phyloP scores from a whole-genome alignment of 2,888 invertebrate genomes.

The Agrotis puta region DNA sequence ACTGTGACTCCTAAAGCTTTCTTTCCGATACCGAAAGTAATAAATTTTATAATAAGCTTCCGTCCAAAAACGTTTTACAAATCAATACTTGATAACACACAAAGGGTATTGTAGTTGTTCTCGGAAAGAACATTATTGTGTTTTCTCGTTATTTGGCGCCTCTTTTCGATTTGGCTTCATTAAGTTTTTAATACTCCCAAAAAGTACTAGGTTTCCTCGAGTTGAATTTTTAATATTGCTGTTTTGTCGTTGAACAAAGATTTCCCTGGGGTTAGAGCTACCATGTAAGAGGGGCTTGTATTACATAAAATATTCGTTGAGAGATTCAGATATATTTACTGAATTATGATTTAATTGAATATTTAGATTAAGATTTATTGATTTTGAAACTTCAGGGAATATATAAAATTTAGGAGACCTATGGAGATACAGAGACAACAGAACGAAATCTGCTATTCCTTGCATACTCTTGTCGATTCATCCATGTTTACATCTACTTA shows the following conservation, averaged over 20 bases:
- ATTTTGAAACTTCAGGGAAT: no score
- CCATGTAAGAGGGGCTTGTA: not conserved
- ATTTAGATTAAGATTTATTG: no score
- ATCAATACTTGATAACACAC: slow-evolving; percentile 10
- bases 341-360: slow-evolving; percentile 27
- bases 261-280: slow-evolving; percentile 39
- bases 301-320: slow-evolving; percentile 23
- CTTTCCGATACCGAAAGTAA: not conserved
- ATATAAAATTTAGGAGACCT: no score
- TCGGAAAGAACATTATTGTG: slow-evolving; percentile 2
- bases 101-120: slow-evolving; percentile 23
- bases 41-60: slow-evolving; percentile 3
- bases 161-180: slow-evolving; percentile 32
- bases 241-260: slow-evolving; percentile 21
- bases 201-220: slow-evolving; percentile 9
- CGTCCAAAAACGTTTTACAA: not conserved
- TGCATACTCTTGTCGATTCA: no score
- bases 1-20: not conserved
- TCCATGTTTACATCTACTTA: no score
- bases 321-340: slow-evolving; percentile 13
- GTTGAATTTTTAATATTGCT: slow-evolving; percentile 41
- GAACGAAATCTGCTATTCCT: no score
- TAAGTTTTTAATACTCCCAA: slow-evolving; percentile 28
- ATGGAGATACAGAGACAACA: no score
- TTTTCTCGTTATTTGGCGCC: slow-evolving; percentile 18